Base-by-base conservation (phyloP, 2,797 vertebrate genomes). In the Hyperoplus immaculatus region DNA sequence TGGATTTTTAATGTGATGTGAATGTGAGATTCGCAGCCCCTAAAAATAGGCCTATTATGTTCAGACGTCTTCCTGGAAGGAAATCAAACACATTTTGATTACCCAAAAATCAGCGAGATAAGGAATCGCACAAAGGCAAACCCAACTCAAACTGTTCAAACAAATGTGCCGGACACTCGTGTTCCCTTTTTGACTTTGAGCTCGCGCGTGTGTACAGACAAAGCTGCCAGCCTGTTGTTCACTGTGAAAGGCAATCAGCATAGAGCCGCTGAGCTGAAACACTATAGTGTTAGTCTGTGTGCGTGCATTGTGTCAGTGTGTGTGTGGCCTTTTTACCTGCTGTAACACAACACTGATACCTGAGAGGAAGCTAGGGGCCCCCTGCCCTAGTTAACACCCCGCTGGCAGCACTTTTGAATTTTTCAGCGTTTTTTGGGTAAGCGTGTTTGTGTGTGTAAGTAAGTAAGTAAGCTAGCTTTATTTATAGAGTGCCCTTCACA, bases 281-380 rank as follows among this genome's bases (percentile, higher is more conserved):
- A 81, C 80, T 87, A 90, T 86, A 78, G 71, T 38, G 51, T 69
- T 39, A 8, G 39, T 54, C 78, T 75, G 82, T 80, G 82, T 80
- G 68, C 78, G 68, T 39, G 46, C 61, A 56, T 81, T 81, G 57
- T 84, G 49, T 59, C 14, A 14, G 53, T 50, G 6, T 39, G 49
- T 41, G 65, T 79, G 56, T 55, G 41, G 3, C 41, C 57, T 73
- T 82, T 90, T 70, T 77, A 90, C 83, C 82, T 80, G 72, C 75
- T 84, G 92, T 85, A 91, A 93, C 63, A 58, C 68, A 88, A 89
- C 82, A 68, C 85, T 5, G 90, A 84, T 60, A 91, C 85, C 81
- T 73, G 83, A 92, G 85, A 88, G 58, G 67, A 77, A 36, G 38
- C 72, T 1, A 8, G 76, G 61, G 73, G 66, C 53, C 82, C 70